phyloP scores from a whole-genome alignment of 64 coral and sea anemone genomes.

The Montipora foliosa region DNA sequence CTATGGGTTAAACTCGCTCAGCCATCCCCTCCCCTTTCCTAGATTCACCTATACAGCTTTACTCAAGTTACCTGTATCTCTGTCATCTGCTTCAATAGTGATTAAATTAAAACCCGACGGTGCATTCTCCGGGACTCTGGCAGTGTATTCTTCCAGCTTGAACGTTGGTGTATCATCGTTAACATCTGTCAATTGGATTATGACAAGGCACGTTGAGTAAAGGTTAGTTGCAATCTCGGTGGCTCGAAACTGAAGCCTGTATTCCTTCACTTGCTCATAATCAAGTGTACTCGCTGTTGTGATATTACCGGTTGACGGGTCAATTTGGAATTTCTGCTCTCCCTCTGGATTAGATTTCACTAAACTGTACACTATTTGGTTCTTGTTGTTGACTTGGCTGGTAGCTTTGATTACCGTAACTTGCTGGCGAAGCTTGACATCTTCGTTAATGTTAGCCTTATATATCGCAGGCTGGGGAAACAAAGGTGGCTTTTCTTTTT shows the following conservation, averaged over 20 bases:
- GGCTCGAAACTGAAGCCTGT: constrained; percentile 61
- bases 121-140: constrained; percentile 62
- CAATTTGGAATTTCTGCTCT: constrained; percentile 60
- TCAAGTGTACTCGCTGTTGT: constrained; percentile 51
- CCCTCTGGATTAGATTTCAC: constrained; percentile 51
- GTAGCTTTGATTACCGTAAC: neutral
- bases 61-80: constrained; percentile 44
- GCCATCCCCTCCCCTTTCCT: no score
- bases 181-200: neutral
- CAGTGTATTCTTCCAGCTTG: constrained; percentile 39
- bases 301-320: constrained; percentile 20
- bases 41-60: neutral
- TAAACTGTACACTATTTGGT: constrained; percentile 46
- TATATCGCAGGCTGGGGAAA: neutral
- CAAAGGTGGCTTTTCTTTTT: constrained; percentile 7
- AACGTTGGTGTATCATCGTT: constrained; percentile 63
- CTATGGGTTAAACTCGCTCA: no score
- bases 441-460: neutral
- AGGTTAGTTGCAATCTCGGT: constrained; percentile 14
- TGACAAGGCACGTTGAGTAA: constrained; percentile 32
- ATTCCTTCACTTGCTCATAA: constrained; percentile 43
- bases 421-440: neutral
- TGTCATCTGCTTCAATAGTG: constrained; percentile 52
- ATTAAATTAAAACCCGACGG: neutral
- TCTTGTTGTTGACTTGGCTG: neutral